A percentile compares a stretch with the other conserved stretches of the same genome.
Evolutionary conservation across 2,888 invertebrate species (phyloP).

Genomic region (Dyspetes luteomarginatus): DNA sequence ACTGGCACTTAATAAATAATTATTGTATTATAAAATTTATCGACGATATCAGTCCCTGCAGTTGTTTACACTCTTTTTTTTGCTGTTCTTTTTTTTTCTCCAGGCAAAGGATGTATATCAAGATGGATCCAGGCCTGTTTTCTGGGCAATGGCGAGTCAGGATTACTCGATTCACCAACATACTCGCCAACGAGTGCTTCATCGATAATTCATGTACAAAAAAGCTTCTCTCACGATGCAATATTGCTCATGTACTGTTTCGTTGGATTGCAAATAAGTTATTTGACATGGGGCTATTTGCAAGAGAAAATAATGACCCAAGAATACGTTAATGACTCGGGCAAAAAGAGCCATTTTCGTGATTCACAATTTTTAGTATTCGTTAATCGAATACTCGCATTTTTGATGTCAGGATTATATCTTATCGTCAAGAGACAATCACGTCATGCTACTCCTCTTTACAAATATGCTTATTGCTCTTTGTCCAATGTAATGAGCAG

Average conservation of each 20-base stretch:
- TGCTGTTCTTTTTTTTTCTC: conserved; percentile 64
- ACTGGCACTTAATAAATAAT: no score
- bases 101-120: conserved; percentile 83
- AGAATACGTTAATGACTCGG: conserved; percentile 88
- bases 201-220: conserved; percentile 76
- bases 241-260: conserved; percentile 91
- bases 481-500: conserved; percentile 99
- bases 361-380: conserved; percentile 99
- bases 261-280: conserved; percentile 94
- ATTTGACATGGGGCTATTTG: conserved; percentile 97
- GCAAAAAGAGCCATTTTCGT: conserved; percentile 89
- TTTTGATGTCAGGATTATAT: conserved; percentile 88
- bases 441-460: conserved; percentile 93
- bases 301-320: conserved; percentile 99
- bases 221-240: conserved; percentile 86
- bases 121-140: conserved; percentile 85
- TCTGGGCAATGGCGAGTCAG: conserved; percentile 84
- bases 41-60: neutral
- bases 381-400: conserved; percentile 95
- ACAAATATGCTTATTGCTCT: conserved; percentile 97
- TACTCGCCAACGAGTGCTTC: conserved; percentile 74
- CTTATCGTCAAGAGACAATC: conserved; percentile 87
- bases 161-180: conserved; percentile 79
- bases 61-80: no score
- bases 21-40: neutral